Base-by-base conservation (phyloP, 2,797 vertebrate genomes). In the Mormyrus hasselquistii region DNA sequence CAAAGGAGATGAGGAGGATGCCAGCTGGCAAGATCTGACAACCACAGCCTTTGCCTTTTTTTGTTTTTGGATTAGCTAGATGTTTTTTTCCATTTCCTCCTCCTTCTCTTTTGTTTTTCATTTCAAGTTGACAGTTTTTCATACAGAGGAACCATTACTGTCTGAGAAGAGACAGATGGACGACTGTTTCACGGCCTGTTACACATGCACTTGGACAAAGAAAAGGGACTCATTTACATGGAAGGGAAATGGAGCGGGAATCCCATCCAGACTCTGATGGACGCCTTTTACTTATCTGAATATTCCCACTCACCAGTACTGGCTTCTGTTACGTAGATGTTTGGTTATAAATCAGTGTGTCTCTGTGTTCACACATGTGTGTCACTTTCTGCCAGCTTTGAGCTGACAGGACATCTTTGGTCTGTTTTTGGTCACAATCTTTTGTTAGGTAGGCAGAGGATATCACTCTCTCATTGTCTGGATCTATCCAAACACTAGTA, bases 311-410 rank as follows among this genome's bases (percentile, higher is more conserved):
- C 87, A 85, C 53, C 52, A 22, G 65, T 84, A 65, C 88, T 85
- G 55, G 87, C 89, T 47, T 86, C 50, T 90, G 76, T 90, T 85
- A 57, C 79, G 34, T 87, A 83, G 76, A 59, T 76, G 88, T 91
- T 86, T 88, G 90, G 89, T 91, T 89, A 90, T 82, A 89, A 76
- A 82, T 83, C 22, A 65, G 41, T 73, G 14, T 90, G 83, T 90
- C 59, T 92, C 7, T 44, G 86, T 92, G 49, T 86, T 89, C 65
- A 87, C 55, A 85, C 88, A 90, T 88, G 49, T 89, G 38, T 87
- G 90, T 92, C 90, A 91, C 89, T 90, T 52, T 91, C 89, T 79
- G 91, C 92, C 91, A 55, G 10, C 50, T 89, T 89, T 38, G 55
- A 29, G 47, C 57, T 83, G 38, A 50, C 55, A 47, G 41, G 25